Evolutionary conservation across 1,140 invertebrate genomes (phyloP).

Genomic region (Microplitis mediator): DNA sequence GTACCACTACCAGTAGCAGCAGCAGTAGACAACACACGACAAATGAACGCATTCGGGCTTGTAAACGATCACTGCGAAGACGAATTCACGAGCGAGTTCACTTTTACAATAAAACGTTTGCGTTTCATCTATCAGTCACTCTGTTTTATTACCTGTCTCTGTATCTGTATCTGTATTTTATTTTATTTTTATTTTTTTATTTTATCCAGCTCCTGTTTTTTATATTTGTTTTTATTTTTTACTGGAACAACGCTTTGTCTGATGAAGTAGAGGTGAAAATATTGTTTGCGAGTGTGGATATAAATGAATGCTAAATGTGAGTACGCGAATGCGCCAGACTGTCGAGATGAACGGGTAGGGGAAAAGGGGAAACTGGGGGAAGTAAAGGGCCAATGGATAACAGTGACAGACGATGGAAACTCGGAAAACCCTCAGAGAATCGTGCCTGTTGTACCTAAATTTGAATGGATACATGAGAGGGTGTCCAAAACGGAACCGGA

Average conservation of each 20-base stretch:
- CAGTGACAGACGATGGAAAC: conserved; percentile 6
- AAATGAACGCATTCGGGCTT: conserved; percentile 8
- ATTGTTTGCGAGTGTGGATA: conserved; percentile 9
- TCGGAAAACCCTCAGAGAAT: neutral
- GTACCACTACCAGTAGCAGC: too few species aligned
- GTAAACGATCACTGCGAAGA: conserved; percentile 3
- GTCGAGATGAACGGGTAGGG: neutral
- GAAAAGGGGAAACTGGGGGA: neutral
- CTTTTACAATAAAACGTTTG: conserved; percentile 1
- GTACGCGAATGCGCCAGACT: too few species aligned
- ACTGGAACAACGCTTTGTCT: neutral
- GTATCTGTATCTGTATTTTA: neutral
- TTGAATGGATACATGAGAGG: conserved; percentile 26
- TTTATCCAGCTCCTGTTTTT: neutral
- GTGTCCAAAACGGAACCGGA: conserved; percentile 28
- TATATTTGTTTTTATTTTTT: neutral
- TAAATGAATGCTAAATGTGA: conserved; percentile 6
- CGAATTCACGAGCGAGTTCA: conserved; percentile 9
- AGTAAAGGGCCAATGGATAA: too few species aligned
- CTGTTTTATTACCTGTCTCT: conserved; percentile 12
- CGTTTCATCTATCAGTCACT: conserved; percentile 9
- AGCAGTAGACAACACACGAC: neutral
- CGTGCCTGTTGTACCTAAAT: conserved; percentile 11
- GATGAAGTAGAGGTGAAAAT: neutral
- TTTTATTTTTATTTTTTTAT: neutral